Percentiles rank a stretch among this genome's conserved stretches.
These are phyloP conservation scores for Dipus sagitta DNA, from an alignment of 2,797 vertebrate species.

Conservation along the genomic window DNA sequence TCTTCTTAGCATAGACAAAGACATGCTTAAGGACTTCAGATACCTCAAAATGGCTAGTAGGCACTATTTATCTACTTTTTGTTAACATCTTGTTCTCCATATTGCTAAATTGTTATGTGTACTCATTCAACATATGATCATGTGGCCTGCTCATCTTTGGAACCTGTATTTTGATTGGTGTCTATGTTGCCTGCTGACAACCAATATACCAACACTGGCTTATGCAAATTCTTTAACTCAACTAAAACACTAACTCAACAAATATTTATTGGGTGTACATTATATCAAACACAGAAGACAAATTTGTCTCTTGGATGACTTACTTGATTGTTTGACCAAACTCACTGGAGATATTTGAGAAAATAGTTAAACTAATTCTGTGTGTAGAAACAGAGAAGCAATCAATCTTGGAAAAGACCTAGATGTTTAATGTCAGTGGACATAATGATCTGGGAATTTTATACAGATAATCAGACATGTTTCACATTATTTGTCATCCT, in stretches of 20 bases:
- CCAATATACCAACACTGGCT: slow-evolving; percentile 5
- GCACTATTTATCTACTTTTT: not conserved
- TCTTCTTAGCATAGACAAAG: not conserved
- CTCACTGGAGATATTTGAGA: slow-evolving; percentile 67
- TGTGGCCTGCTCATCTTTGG: fast-evolving
- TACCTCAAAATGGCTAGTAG: not conserved
- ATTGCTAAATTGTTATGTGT: not conserved
- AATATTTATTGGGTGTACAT: slow-evolving; percentile 33
- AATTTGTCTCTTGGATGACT: slow-evolving; percentile 51
- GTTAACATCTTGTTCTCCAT: not conserved
- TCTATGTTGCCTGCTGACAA: not conserved
- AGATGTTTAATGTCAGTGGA: slow-evolving; percentile 67
- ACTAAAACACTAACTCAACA: slow-evolving; percentile 51
- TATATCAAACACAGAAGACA: not conserved
- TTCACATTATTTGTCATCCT: slow-evolving; percentile 18
- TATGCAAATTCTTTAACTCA: slow-evolving; percentile 61
- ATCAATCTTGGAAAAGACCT: slow-evolving; percentile 67
- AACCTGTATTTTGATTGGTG: not conserved
- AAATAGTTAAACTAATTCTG: slow-evolving; percentile 62
- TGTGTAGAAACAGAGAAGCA: slow-evolving; percentile 29
- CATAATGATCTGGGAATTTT: slow-evolving; percentile 23
- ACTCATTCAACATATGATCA: not conserved
- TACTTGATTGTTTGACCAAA: slow-evolving; percentile 69
- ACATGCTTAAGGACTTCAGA: not conserved
- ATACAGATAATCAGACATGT: slow-evolving; percentile 18